Evolutionary conservation across 2,888 invertebrate species (phyloP), one percentile per base, ranked within the genome.

Genomic region (Lithosia quadra): DNA sequence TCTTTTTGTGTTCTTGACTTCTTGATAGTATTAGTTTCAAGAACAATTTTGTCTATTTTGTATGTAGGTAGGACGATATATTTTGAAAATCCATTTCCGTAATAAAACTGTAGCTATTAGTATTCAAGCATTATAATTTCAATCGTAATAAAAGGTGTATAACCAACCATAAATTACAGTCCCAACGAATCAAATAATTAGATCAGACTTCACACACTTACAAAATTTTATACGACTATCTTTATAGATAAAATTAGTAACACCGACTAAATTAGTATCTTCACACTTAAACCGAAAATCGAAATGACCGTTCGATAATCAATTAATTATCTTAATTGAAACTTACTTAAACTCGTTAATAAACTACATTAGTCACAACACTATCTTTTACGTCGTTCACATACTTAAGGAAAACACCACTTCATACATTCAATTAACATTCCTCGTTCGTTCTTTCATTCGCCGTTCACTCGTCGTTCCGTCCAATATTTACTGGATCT

Each of bases 401-500:
- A 70, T 80, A 76, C 73, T 78, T 80, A 69, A 74, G 75, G 71
- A 75, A 72, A 72, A 77, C 78, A 78, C 71, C 68, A 80, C 76
- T 80, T 74, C 69, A 72, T 77, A 69, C 77, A 81, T 76, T 81
- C 76, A 81, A 81, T 81, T 81, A 81, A 58, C 18, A 28, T 18
- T 24, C 10, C 57, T 57, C 71, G 59, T 84, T 83, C 85, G 85
- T 84, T 83, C 82, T 73, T 84, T 83, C 85, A 85, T 84, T 83
- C 82, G 73, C 71, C 83, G 82, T 84, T 84, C 82, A 84, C 86
- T 13, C 13, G 36, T 9, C 49, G 39, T 39, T 86, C 83, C 83
- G 81, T 84, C 86, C 89, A 88, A 88, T 88, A 87, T 88, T 82
- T 72, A 74, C 81, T 83, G 82, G 83, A 78, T 82, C 84, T 81